Evolutionary conservation across 2,888 invertebrate genomes (phyloP), one percentile per base, ranked within the genome.

Genomic region (Trachelus troglodyta): DNA sequence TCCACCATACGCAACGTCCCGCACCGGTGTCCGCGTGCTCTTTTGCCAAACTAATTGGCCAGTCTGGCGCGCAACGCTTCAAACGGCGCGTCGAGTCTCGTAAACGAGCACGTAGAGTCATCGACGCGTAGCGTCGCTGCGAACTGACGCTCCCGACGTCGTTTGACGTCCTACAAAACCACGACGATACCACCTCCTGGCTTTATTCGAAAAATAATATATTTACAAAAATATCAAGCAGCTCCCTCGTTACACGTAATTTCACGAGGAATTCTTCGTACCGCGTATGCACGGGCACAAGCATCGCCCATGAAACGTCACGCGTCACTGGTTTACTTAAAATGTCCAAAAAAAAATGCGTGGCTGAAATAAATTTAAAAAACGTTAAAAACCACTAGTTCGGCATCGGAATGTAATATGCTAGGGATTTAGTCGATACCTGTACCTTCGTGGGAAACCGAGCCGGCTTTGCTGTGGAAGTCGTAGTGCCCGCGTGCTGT

Each of bases 391-490:
- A 4, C 15, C 40, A 40, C 40, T 23, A 74, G 78, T 77, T 73
- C 75, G 69, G 76, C 80, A 82, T 83, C 79, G 83, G 81, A 83
- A 83, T 82, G 83, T 83, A 84, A 84, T 84, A 81, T 82, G 81
- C 83, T 83, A 79, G 81, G 79, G 81, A 84, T 83, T 83, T 82
- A 85, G 83, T 85, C 85, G 82, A 84, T 84, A 83, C 85, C 81
- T 83, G 15, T 40, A 40, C 56, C 56, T 23, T 56, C 15, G 15
- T 79, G 81, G 81, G 80, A 81, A 81, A 83, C 80, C 80, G 78
- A 82, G 80, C 80, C 79, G 77, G 56, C 56, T 56, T 9, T 23
- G 1, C 23, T 23, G 23, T 56, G 2, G 23, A 56, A 9, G 56
- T 23, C 40, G 40, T 40, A 15, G 15, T 40, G 40, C 6, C 0